Conservation (phyloP, 53 echinoderm and acorn worm species). For the Crossaster papposus region DNA sequence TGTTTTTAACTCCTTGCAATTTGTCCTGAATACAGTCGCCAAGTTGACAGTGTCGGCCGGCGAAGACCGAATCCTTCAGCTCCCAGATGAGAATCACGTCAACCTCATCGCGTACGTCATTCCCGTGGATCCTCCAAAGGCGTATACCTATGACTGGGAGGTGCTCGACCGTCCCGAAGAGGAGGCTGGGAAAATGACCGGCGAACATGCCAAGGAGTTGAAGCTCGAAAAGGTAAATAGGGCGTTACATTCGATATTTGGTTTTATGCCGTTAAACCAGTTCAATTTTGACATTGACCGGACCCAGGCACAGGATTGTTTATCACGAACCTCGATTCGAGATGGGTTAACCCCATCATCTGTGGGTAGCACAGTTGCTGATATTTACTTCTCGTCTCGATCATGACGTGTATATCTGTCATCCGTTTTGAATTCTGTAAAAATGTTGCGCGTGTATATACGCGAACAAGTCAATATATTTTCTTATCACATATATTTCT, state of each 20-base stretch:
- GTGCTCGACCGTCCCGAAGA: slow-evolving; percentile 62
- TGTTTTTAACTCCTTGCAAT: neutral
- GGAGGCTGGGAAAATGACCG: slow-evolving; percentile 49
- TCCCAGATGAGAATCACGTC: slow-evolving; percentile 73
- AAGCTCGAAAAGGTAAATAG: slow-evolving; percentile 58
- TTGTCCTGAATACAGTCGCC: slow-evolving; percentile 51
- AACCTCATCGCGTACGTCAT: slow-evolving; percentile 68
- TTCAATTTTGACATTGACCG: too few relatives aligned
- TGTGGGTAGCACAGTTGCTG: too few relatives aligned
- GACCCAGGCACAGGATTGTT: too few relatives aligned
- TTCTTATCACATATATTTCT: too few relatives aligned
- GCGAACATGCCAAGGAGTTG: slow-evolving; percentile 47
- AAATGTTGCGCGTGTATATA: too few relatives aligned
- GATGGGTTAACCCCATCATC: too few relatives aligned
- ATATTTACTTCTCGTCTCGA: too few relatives aligned
- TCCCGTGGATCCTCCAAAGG: slow-evolving; percentile 59
- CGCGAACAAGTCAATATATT: too few relatives aligned
- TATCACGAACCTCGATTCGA: too few relatives aligned
- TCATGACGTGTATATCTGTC: too few relatives aligned
- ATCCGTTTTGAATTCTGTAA: too few relatives aligned
- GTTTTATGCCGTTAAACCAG: too few relatives aligned
- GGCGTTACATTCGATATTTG: neutral
- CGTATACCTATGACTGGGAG: slow-evolving; percentile 70
- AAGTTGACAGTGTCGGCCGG: slow-evolving; percentile 81
- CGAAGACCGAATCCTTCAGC: slow-evolving; percentile 72